Evolutionary conservation across 2,797 vertebrate species (phyloP).

Genomic region (Rallus crepitans): DNA sequence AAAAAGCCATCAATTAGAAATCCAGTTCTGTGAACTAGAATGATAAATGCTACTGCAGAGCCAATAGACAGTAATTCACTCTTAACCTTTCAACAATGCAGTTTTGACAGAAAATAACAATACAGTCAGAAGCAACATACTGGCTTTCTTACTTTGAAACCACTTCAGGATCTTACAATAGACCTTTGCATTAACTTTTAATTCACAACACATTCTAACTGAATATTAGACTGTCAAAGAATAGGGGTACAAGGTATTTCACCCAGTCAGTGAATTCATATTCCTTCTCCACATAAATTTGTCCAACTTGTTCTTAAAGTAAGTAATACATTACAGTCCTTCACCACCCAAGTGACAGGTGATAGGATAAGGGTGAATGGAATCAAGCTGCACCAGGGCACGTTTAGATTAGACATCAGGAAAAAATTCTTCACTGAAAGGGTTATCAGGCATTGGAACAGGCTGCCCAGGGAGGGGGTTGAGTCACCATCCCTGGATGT

Average conservation of each 20-base stretch:
- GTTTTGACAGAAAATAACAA: neutral
- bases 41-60: neutral
- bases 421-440: too few relatives aligned
- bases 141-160: neutral
- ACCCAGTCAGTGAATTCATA: neutral
- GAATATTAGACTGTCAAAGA: neutral
- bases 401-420: too few relatives aligned
- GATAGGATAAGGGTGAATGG: too few relatives aligned
- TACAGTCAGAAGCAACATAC: neutral
- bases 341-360: neutral
- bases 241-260: neutral
- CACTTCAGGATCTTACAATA: neutral
- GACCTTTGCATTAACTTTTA: neutral
- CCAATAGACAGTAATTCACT: neutral
- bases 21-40: neutral
- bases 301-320: neutral
- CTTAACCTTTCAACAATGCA: neutral
- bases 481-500: too few relatives aligned
- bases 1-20: neutral
- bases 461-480: too few relatives aligned
- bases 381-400: too few relatives aligned
- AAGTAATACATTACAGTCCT: neutral
- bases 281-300: neutral
- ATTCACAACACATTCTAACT: neutral
- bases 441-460: too few relatives aligned